Evolutionary conservation across 1,140 invertebrate species (phyloP).

Genomic region (Brachionus paranguensis): DNA sequence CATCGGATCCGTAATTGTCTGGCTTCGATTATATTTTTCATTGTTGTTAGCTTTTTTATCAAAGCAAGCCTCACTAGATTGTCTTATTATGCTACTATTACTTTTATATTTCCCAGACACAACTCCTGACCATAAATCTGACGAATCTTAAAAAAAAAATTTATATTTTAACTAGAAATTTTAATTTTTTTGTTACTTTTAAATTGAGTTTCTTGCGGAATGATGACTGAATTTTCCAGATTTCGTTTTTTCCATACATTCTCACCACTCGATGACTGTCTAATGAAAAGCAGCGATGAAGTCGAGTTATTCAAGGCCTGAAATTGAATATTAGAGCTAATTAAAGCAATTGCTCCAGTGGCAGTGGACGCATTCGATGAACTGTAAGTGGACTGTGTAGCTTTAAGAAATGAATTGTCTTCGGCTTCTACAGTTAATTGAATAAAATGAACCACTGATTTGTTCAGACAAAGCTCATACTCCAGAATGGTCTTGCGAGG

Average conservation of each 20-base stretch:
- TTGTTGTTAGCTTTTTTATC: background rate
- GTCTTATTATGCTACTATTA: background rate
- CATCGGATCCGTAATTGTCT: background rate
- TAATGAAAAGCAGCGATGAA: background rate
- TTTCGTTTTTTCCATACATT: conserved; percentile 37
- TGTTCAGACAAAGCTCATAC: background rate
- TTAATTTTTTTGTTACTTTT: conserved; percentile 22
- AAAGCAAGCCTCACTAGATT: background rate
- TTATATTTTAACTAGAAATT: background rate
- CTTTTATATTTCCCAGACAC: conserved; percentile 14
- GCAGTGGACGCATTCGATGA: background rate
- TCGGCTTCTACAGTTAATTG: conserved; percentile 12
- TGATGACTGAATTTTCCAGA: conserved; percentile 15
- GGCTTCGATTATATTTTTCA: background rate
- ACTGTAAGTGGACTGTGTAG: background rate
- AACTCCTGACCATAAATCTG: conserved; percentile 33
- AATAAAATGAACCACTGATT: conserved; percentile 19
- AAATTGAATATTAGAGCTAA: conserved; percentile 31
- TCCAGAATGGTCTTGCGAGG: conserved; percentile 17
- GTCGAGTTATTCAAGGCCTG: background rate
- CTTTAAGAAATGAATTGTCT: conserved; percentile 11
- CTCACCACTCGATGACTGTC: background rate
- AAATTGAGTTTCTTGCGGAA: conserved; percentile 1
- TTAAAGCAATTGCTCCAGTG: background rate
- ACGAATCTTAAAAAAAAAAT: background rate